Percentiles rank a stretch among this genome's conserved stretches.
Evolutionary conservation across 2,113 vertebrate genomes (phyloP).

Genomic region (Herpailurus yagouaroundi): DNA sequence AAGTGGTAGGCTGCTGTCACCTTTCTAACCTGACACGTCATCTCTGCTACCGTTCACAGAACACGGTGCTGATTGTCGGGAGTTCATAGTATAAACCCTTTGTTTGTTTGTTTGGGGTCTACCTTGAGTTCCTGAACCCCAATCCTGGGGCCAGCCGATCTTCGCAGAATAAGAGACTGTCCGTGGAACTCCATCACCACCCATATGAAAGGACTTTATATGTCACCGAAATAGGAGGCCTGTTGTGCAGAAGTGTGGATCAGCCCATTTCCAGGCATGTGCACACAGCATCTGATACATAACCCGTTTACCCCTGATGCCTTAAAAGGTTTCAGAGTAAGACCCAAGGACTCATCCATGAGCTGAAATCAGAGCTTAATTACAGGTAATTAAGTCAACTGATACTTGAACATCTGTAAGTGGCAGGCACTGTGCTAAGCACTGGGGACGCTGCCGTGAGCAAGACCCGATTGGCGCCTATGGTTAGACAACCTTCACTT

Average conservation of each 20-base stretch:
- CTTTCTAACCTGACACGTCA: not conserved
- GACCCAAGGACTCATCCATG: not conserved
- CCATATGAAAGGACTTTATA: not conserved
- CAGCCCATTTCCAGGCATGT: not conserved
- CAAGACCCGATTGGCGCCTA: not conserved
- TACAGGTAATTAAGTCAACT: not conserved
- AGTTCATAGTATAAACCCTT: not conserved
- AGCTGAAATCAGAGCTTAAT: not conserved
- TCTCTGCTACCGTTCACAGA: not conserved
- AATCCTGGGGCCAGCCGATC: not conserved
- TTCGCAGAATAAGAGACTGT: not conserved
- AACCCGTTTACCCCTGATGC: not conserved
- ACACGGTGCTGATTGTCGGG: too few species aligned
- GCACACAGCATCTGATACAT: not conserved
- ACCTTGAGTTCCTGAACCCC: not conserved
- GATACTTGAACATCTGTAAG: not conserved
- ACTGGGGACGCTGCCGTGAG: not conserved
- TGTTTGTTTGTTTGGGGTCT: not conserved
- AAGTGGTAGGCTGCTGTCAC: rapidly evolving
- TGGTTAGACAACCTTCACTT: not conserved
- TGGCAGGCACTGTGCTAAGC: constrained; percentile 3
- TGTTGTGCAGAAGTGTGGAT: not conserved
- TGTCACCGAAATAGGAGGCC: not conserved
- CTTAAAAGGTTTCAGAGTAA: not conserved
- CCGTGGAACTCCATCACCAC: not conserved